These are phyloP conservation scores for Eulithis prunata DNA, from an alignment of 2,888 invertebrate genomes.

Conservation along the genomic window DNA sequence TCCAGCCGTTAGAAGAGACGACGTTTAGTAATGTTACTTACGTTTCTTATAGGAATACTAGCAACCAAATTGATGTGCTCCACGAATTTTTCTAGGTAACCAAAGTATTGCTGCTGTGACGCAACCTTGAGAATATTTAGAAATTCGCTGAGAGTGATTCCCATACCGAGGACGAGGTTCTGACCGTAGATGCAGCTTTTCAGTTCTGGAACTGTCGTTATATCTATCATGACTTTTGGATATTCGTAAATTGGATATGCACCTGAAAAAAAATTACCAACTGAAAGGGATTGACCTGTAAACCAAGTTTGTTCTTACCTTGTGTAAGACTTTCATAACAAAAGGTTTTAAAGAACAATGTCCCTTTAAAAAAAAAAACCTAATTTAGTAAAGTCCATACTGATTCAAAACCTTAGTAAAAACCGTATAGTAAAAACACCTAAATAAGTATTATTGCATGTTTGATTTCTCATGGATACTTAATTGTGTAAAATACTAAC, in stretches of 20 bases:
- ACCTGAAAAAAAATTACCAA: constrained; percentile 53
- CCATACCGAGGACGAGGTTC: constrained; percentile 69
- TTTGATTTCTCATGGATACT: too few relatives aligned
- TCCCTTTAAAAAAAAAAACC: too few relatives aligned
- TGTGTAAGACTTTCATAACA: too few relatives aligned
- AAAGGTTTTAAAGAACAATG: too few relatives aligned
- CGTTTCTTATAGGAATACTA: constrained; percentile 89
- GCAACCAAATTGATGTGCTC: constrained; percentile 89
- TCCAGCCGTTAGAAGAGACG: too few relatives aligned
- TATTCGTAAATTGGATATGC: constrained; percentile 67
- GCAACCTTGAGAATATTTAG: constrained; percentile 68
- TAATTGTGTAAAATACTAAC: too few relatives aligned
- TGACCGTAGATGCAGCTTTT: constrained; percentile 61
- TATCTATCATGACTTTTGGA: constrained; percentile 66
- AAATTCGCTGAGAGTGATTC: constrained; percentile 67
- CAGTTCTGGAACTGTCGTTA: constrained; percentile 63
- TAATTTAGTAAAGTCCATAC: too few relatives aligned
- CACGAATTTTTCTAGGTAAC: constrained; percentile 84
- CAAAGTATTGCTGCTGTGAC: constrained; percentile 75
- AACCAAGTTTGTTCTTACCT: too few relatives aligned
- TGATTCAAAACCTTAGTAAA: too few relatives aligned
- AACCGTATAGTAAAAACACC: too few relatives aligned
- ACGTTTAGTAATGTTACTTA: constrained; percentile 59
- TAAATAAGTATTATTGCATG: too few relatives aligned
- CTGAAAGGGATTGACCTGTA: too few relatives aligned